phyloP scores from a whole-genome alignment of 2,113 vertebrate species.

The Thunnus maccoyii region DNA sequence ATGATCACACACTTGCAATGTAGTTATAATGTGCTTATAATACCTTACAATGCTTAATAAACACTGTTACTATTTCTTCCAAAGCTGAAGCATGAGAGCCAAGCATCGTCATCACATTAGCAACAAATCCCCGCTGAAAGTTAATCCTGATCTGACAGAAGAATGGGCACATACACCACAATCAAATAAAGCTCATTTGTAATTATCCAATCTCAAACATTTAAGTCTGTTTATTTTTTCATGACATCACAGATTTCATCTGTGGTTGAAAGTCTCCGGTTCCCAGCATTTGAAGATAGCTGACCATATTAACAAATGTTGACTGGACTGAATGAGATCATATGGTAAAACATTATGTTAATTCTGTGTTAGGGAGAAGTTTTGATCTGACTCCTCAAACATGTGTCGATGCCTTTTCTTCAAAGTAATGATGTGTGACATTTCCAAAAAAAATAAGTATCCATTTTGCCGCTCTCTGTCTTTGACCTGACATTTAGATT shows the following conservation, averaged over 20 bases:
- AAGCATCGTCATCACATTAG: constrained; percentile 12
- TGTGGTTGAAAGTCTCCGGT: background rate
- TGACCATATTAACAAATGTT: constrained; percentile 16
- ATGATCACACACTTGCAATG: background rate
- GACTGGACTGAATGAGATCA: background rate
- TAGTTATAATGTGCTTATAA: background rate
- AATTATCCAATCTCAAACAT: constrained; percentile 16
- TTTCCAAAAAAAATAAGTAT: background rate
- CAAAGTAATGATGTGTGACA: background rate
- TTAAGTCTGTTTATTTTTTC: constrained; percentile 1
- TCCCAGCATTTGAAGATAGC: constrained; percentile 5
- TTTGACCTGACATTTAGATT: background rate
- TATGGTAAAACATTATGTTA: constrained; percentile 3
- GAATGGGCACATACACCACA: background rate
- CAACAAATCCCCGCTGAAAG: constrained; percentile 12
- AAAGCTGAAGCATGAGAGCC: background rate
- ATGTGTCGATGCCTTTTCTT: background rate
- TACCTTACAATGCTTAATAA: background rate
- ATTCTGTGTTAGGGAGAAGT: background rate
- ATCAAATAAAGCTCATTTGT: constrained; percentile 14
- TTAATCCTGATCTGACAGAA: background rate
- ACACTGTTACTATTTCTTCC: background rate
- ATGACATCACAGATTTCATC: constrained; percentile 24
- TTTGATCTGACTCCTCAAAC: background rate
- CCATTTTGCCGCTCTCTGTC: background rate